These are phyloP conservation scores for Daktulosphaira vitifoliae DNA, from an alignment of 1,140 invertebrate genomes.

Conservation along the genomic window DNA sequence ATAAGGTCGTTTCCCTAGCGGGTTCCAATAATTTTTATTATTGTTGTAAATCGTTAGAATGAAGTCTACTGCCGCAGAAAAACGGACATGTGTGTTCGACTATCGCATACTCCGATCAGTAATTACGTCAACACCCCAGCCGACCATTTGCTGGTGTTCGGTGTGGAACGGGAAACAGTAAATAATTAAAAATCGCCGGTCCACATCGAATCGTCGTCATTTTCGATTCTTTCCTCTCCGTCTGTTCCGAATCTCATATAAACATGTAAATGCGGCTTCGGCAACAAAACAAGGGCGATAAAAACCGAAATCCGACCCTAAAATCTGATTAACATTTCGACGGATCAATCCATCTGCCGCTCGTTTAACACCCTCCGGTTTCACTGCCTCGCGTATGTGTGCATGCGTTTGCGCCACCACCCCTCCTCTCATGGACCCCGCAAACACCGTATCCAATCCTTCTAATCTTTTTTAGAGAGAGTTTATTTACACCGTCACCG, in stretches of 20 bases:
- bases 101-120: constrained; percentile 17
- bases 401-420: neutral
- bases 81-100: neutral
- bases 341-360: constrained; percentile 32
- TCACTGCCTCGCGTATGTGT: too few species aligned
- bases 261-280: constrained; percentile 29
- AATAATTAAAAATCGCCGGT: constrained; percentile 33
- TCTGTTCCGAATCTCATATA: constrained; percentile 28
- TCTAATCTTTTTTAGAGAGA: constrained; percentile 23
- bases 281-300: constrained; percentile 1
- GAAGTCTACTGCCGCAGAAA: neutral
- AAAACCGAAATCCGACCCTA: neutral
- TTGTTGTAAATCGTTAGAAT: neutral
- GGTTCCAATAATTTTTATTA: constrained; percentile 1
- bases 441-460: constrained; percentile 31
- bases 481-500: constrained; percentile 1
- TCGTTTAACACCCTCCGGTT: constrained; percentile 25
- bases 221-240: constrained; percentile 31
- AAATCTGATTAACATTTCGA: constrained; percentile 34
- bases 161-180: neutral
- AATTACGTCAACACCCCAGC: constrained; percentile 23
- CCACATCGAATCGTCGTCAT: constrained; percentile 26
- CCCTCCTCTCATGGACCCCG: neutral
- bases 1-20: too few species aligned
- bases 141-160: neutral